Evolutionary conservation across 1,140 invertebrate species (phyloP).

Genomic region (Teleopsis dalmanni): DNA sequence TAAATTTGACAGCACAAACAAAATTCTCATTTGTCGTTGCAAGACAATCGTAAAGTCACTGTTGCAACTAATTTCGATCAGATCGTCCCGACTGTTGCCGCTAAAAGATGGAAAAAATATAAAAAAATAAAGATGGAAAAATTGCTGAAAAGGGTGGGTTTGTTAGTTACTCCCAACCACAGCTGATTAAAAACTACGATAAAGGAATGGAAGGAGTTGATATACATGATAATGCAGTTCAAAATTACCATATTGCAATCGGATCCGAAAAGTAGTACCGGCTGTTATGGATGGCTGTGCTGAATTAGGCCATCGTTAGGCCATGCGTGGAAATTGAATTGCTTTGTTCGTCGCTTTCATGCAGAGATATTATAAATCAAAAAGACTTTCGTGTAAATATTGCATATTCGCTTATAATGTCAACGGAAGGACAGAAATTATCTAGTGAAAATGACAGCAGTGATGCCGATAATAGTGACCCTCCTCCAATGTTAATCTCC

Average conservation of each 20-base stretch:
- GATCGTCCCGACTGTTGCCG: not conserved
- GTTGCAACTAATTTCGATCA: conserved; percentile 2
- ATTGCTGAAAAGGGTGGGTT: not conserved
- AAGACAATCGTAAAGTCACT: conserved; percentile 4
- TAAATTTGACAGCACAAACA: not conserved
- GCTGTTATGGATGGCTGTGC: too few species aligned
- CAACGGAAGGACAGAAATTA: too few species aligned
- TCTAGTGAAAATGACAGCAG: too few species aligned
- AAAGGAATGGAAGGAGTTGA: conserved; percentile 13
- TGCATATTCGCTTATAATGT: too few species aligned
- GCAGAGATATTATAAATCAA: too few species aligned
- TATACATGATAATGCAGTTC: conserved; percentile 12
- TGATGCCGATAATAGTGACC: too few species aligned
- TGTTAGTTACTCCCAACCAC: not conserved
- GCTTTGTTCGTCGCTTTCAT: too few species aligned
- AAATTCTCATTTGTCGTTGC: conserved; percentile 5
- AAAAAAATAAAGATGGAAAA: conserved; percentile 2
- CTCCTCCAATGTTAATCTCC: too few species aligned
- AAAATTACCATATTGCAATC: not conserved
- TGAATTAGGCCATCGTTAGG: too few species aligned
- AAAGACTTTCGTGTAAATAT: too few species aligned
- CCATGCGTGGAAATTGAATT: too few species aligned
- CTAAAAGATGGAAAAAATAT: conserved; percentile 1
- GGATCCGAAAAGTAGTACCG: too few species aligned
- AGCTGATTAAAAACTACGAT: conserved; percentile 5